Base-by-base conservation (phyloP, 2,113 vertebrate genomes). In the Dasyprocta punctata region DNA sequence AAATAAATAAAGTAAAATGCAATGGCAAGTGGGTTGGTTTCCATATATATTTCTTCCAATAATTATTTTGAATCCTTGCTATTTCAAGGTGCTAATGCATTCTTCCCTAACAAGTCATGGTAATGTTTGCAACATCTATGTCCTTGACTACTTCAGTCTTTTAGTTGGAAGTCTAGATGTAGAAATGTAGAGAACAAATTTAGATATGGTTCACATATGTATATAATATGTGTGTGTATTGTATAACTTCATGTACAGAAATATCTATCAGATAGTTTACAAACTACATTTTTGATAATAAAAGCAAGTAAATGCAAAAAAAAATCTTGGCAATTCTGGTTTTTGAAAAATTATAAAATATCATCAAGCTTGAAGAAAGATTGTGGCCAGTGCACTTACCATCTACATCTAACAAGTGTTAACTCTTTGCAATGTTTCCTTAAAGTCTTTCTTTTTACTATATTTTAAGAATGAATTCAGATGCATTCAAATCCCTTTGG, bases 11-110 rank as follows among this genome's bases (percentile, higher is more conserved):
- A n/a, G n/a, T 6, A 47, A 94, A 96, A 90, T 86, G 41, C 73
- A 77, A 8, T 47, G 73, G 41, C 44, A 90, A 54, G 24, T 63
- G 17, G 9, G 3, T 89, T 92, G 22, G 30, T 89, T 89, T 84
- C 84, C 14, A 24, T 85, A 3, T 33, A 36, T 71, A 11, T 75
- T 78, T 77, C 75, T 92, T 90, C 44, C 44, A 80, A 28, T 56
- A 33, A 69, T 96, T 88, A 38, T 75, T 90, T 96, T 30, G 36
- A 96, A 90, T 88, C 7, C 6, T 78, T 71, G n/a, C 56, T 38
- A 7, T 71, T 52, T 71, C 67, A 77, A 36, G 12, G 6, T 33
- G 47, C 44, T 49, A 30, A 19, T 33, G 47, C 28, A 3, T 36
- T 89, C 30, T 86, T 81, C 44, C 33, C 49, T 82, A 36, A n/a